phyloP scores from a whole-genome alignment of 2,888 invertebrate genomes.

The Synergus laeviventris region DNA sequence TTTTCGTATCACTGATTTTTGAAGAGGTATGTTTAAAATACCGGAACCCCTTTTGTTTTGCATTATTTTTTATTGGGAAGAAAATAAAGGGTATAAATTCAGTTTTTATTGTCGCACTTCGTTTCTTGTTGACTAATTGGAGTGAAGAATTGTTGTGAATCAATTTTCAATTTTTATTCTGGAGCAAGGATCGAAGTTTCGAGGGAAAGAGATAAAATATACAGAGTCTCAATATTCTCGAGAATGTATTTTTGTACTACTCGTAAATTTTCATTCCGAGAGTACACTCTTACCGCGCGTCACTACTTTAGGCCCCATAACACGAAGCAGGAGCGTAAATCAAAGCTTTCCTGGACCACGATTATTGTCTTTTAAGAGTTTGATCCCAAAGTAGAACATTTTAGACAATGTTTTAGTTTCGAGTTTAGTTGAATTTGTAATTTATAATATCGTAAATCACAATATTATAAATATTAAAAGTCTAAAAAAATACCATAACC shows the following conservation, averaged over 20 bases:
- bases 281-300: slow-evolving; percentile 35
- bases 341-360: slow-evolving; percentile 23
- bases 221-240: slow-evolving; percentile 36
- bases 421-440: not conserved
- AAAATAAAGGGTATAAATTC: not conserved
- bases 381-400: slow-evolving; percentile 12
- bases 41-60: not conserved
- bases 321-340: slow-evolving; percentile 21
- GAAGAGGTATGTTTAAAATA: not conserved
- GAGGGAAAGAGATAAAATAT: slow-evolving; percentile 30
- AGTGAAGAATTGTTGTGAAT: not conserved
- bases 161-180: slow-evolving; percentile 33
- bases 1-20: not conserved
- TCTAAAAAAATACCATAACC: too few relatives aligned
- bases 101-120: not conserved
- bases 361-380: slow-evolving; percentile 29
- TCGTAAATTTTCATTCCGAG: slow-evolving; percentile 38
- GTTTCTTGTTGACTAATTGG: not conserved
- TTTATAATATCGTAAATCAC: not conserved
- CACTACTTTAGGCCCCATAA: slow-evolving; percentile 30
- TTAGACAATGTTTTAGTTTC: not conserved
- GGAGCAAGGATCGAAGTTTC: not conserved
- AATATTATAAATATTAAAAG: too few relatives aligned
- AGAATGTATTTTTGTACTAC: slow-evolving; percentile 39
- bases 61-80: not conserved